A percentile compares a stretch with the other conserved stretches of the same genome.
phyloP scores from a whole-genome alignment of 2,888 invertebrate species.

The Sphecodes monilicornis region DNA sequence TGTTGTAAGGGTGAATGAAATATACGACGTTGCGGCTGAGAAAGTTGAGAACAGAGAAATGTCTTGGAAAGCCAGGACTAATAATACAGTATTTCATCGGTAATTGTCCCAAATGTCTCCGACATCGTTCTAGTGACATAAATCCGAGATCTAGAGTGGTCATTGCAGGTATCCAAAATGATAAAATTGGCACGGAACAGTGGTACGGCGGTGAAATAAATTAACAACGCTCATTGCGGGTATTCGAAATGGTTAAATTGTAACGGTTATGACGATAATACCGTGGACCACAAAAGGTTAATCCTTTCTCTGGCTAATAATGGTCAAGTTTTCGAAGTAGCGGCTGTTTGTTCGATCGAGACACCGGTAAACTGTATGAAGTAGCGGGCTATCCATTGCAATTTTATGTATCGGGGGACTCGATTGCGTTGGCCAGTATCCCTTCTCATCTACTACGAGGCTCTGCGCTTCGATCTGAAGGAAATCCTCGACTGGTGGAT shows the following conservation, averaged over 20 bases:
- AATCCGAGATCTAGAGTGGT: too few species aligned
- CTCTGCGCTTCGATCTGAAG: slow-evolving; percentile 45
- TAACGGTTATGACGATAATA: neutral
- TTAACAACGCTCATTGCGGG: neutral
- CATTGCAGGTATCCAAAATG: too few species aligned
- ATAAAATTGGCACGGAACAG: neutral
- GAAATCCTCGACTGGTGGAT: slow-evolving; percentile 24
- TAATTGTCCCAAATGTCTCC: too few species aligned
- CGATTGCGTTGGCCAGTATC: slow-evolving; percentile 33
- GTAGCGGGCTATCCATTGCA: slow-evolving; percentile 17
- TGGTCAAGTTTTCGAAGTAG: neutral
- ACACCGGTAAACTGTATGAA: slow-evolving; percentile 21
- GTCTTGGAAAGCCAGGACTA: neutral
- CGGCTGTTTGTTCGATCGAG: neutral
- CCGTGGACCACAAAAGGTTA: neutral
- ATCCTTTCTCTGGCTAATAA: neutral
- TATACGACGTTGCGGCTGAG: neutral
- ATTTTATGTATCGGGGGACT: slow-evolving; percentile 42
- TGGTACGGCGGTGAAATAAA: neutral
- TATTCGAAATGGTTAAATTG: neutral
- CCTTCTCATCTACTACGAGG: slow-evolving; percentile 45
- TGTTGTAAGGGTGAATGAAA: neutral
- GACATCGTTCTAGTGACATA: too few species aligned
- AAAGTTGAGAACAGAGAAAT: neutral
- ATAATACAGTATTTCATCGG: too few species aligned